A percentile compares a stretch with the other conserved stretches of the same genome.
Evolutionary conservation across 2,113 vertebrate species (phyloP).

Genomic region (Mesitornis unicolor): DNA sequence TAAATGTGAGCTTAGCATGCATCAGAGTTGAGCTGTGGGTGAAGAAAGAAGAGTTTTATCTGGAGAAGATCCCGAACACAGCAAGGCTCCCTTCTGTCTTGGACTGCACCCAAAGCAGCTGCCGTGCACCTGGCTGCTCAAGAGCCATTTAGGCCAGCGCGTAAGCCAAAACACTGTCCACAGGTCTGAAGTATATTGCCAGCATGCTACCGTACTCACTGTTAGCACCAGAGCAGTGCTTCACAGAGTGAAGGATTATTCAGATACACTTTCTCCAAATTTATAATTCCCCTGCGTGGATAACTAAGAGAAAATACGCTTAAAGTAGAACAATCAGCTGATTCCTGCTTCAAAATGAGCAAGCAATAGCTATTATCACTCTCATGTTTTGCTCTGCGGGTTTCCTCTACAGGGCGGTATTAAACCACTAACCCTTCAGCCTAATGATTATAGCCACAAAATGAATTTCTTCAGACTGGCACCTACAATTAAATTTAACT

Average conservation of each 20-base stretch:
- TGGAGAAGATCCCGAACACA: neutral
- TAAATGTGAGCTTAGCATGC: neutral
- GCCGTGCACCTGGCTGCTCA: neutral
- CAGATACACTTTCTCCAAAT: neutral
- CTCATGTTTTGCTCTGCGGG: neutral
- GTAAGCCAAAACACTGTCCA: neutral
- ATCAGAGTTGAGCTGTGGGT: neutral
- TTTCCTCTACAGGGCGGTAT: neutral
- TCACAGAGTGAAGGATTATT: neutral
- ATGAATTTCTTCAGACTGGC: constrained; percentile 14
- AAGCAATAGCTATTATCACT: neutral
- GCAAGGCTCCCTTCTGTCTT: neutral
- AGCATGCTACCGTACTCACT: neutral
- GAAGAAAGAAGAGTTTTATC: neutral
- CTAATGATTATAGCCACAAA: constrained; percentile 27
- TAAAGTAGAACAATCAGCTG: neutral
- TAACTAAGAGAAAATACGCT: neutral
- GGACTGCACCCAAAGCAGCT: neutral
- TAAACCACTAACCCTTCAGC: neutral
- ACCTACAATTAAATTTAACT: neutral
- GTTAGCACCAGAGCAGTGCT: neutral
- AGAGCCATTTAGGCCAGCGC: neutral
- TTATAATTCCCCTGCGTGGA: neutral
- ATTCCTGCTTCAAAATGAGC: constrained; percentile 12
- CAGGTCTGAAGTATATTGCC: neutral